Evolutionary conservation across 2,888 invertebrate genomes (phyloP), one percentile per base, ranked within the genome.

Genomic region (Cynaeus angustus): DNA sequence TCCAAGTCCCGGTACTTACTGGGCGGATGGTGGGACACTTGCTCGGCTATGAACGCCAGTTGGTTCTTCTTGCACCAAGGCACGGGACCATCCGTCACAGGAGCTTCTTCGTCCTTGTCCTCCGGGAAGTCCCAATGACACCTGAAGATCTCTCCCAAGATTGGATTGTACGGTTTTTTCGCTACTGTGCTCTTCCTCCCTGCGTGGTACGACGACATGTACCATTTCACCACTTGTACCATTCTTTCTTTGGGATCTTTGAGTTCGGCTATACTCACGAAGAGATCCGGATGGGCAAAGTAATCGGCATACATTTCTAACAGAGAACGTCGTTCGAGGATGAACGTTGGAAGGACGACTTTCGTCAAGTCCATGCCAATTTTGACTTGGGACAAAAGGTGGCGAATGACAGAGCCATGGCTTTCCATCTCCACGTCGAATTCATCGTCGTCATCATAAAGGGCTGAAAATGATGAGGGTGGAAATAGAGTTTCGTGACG

Each of bases 231-330:
- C 30, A 97, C 94, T 86, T 97, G 97, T 16, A 98, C 91, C 92
- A 99, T 97, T 67, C 98, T 89, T 69, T 98, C 97, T 73, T 89
- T 89, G 0, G 98, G 94, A 38, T 93, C 93, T 48, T 91, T 90
- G 84, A 93, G 89, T 83, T 98, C 97, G 59, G 95, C 94, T 87
- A 98, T 96, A 84, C 97, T 94, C 73, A 94, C 89, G 86, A 99
- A 99, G 80, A 98, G 90, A 86, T 99, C 98, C 0, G 99, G 98
- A 88, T 99, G 99, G 8, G 99, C 98, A 87, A 99, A 98, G 84
- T 99, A 99, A 87, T 99, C 99, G 53, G 99, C 99, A 85, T 98
- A 99, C 99, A 99, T 99, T 88, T 99, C 99, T 50, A 99, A 88
- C 38, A 99, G 89, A 0, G 99, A 99, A 72, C 99, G 91, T 84